These are phyloP conservation scores for Arrhamphus sclerolepis DNA, from an alignment of 2,797 vertebrate species.

Conservation along the genomic window DNA sequence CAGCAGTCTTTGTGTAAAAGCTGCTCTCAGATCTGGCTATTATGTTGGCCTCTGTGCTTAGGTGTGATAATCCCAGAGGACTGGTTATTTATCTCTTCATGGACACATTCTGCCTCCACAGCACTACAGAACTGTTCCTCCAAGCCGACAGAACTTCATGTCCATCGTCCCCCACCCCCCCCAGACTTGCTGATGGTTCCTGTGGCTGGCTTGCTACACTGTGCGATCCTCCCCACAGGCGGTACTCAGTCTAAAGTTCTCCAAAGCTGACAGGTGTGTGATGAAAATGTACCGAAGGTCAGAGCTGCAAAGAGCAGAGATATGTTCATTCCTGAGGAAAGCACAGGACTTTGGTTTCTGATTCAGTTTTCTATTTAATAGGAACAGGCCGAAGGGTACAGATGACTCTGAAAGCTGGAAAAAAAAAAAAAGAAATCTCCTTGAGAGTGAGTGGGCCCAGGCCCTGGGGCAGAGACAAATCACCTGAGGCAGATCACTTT, in stretches of 20 bases:
- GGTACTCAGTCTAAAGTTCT: slow-evolving; percentile 38
- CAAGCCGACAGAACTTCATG: slow-evolving; percentile 37
- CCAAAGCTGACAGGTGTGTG: slow-evolving; percentile 56
- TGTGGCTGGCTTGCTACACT: slow-evolving; percentile 23
- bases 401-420: slow-evolving; percentile 33
- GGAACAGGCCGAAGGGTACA: slow-evolving; percentile 40
- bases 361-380: slow-evolving; percentile 33
- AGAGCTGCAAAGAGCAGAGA: too few species aligned
- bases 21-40: slow-evolving; percentile 34
- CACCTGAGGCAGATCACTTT: slow-evolving; percentile 71
- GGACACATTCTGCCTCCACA: slow-evolving; percentile 31
- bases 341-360: slow-evolving; percentile 14
- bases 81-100: slow-evolving; percentile 45
- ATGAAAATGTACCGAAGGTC: slow-evolving; percentile 52
- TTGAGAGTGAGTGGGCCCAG: slow-evolving; percentile 52
- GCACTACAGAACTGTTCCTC: slow-evolving; percentile 45
- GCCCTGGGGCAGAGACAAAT: slow-evolving; percentile 66
- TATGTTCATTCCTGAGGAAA: slow-evolving; percentile 31
- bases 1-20: slow-evolving; percentile 23
- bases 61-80: slow-evolving; percentile 35
- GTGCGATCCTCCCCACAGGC: slow-evolving; percentile 61
- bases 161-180: slow-evolving; percentile 20
- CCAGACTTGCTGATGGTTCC: slow-evolving; percentile 15
- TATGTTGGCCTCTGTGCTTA: slow-evolving; percentile 9
- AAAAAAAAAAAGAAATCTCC: too few species aligned